A percentile compares a stretch with the other conserved stretches of the same genome.
These are phyloP conservation scores for Cyanistes caeruleus DNA, from an alignment of 2,113 vertebrate species.

Conservation along the genomic window DNA sequence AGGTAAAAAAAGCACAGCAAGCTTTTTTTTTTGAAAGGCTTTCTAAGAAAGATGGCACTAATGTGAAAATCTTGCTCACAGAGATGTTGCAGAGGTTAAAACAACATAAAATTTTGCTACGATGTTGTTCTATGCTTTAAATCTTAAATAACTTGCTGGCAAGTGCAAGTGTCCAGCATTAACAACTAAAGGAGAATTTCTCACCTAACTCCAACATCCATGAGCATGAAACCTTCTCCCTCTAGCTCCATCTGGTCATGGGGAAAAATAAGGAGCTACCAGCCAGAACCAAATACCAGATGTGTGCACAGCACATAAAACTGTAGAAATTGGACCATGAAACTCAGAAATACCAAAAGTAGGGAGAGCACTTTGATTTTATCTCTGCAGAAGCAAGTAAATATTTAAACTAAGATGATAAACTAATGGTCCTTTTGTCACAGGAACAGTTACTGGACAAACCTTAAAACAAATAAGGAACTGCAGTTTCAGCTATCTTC, in stretches of 20 bases:
- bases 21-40: neutral
- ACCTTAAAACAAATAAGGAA: neutral
- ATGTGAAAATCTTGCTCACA: neutral
- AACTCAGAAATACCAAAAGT: neutral
- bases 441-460: neutral
- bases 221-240: neutral
- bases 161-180: neutral
- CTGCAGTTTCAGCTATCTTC: neutral
- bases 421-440: neutral
- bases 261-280: neutral
- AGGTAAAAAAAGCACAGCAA: neutral
- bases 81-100: neutral
- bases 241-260: neutral
- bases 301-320: neutral
- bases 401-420: neutral
- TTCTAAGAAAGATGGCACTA: neutral
- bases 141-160: neutral
- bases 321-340: fast-evolving
- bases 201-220: neutral
- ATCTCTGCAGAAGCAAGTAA: neutral
- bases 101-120: neutral
- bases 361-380: neutral
- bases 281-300: neutral
- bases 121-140: neutral
- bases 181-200: neutral